A percentile compares a stretch with the other conserved stretches of the same genome.
Evolutionary conservation across 2,797 vertebrate genomes (phyloP).

Genomic region (Parambassis ranga): DNA sequence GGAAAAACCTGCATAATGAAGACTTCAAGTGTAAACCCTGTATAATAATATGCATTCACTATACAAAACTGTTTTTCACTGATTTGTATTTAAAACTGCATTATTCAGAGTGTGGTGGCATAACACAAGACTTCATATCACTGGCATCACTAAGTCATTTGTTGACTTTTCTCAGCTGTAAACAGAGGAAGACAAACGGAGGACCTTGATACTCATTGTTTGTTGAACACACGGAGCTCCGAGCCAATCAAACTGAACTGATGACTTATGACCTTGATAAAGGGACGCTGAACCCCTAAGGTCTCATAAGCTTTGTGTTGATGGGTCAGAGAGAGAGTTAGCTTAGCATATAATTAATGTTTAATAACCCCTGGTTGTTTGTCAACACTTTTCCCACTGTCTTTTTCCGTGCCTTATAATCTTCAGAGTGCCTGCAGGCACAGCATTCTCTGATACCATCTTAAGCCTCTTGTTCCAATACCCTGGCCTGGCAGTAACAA

Average conservation of each 20-base stretch:
- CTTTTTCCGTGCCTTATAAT: conserved; percentile 79
- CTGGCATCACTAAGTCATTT: conserved; percentile 9
- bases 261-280: conserved; percentile 84
- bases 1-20: too few species aligned
- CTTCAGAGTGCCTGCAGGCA: conserved; percentile 81
- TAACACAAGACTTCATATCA: conserved; percentile 4
- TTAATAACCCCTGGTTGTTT: conserved; percentile 85
- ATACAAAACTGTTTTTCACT: too few species aligned
- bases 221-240: conserved; percentile 40
- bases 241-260: conserved; percentile 67
- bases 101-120: background rate
- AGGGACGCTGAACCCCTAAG: conserved; percentile 71
- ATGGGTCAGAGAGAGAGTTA: conserved; percentile 73
- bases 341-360: conserved; percentile 86
- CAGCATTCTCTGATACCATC: conserved; percentile 79
- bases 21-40: too few species aligned
- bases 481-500: conserved; percentile 79
- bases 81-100: too few species aligned
- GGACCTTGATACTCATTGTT: conserved; percentile 50
- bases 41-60: too few species aligned
- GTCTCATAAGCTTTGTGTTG: conserved; percentile 77
- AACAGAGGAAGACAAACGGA: conserved; percentile 26
- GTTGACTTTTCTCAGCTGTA: conserved; percentile 30
- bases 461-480: conserved; percentile 87
- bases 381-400: conserved; percentile 80